Conservation (phyloP, 2,113 vertebrate species). For the Phoenicopterus ruber region DNA sequence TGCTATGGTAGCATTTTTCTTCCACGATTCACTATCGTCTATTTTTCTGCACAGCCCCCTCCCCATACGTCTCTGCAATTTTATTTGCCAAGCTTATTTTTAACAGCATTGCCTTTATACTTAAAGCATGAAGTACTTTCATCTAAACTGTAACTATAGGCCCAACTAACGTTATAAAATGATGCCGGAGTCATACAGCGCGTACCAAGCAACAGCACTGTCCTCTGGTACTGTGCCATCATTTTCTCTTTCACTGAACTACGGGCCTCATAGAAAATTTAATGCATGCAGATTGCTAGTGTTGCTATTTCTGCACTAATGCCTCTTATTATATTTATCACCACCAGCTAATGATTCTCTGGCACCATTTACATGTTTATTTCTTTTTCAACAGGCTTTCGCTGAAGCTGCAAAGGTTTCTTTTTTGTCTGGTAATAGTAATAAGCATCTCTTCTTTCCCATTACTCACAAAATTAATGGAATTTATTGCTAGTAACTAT, state of each 20-base stretch:
- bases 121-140: background rate
- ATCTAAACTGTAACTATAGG: background rate
- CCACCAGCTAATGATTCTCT: background rate
- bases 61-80: background rate
- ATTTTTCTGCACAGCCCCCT: background rate
- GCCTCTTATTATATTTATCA: constrained; percentile 16
- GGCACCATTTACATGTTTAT: background rate
- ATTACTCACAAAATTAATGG: background rate
- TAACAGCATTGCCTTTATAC: background rate
- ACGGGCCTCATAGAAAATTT: background rate
- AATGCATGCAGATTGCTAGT: background rate
- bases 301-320: constrained; percentile 5
- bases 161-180: background rate
- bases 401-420: background rate
- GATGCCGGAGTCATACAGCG: background rate
- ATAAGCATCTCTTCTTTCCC: background rate
- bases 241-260: background rate
- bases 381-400: constrained; percentile 16
- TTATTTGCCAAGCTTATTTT: background rate
- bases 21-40: background rate
- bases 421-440: background rate
- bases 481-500: background rate
- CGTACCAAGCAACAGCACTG: background rate
- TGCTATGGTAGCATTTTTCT: background rate
- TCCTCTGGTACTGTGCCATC: background rate